Evolutionary conservation across 2,888 invertebrate genomes (phyloP).

Genomic region (Sarcophaga carnaria): DNA sequence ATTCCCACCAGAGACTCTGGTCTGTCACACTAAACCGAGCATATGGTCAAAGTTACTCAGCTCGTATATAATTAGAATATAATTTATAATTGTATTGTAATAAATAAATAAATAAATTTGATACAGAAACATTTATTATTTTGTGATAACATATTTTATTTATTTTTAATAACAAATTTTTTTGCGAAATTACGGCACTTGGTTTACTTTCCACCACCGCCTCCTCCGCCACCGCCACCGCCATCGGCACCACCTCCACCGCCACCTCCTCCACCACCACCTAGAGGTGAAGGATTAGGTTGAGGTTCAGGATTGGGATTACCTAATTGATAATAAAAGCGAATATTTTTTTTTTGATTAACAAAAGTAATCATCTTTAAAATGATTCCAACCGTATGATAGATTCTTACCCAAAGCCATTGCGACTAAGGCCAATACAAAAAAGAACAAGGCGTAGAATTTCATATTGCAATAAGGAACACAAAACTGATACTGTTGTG

Average conservation of each 20-base stretch:
- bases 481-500: constrained; percentile 12
- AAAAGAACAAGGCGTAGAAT: constrained; percentile 50
- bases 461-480: constrained; percentile 41
- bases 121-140: background rate
- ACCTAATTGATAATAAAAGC: background rate
- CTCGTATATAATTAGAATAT: too few relatives aligned
- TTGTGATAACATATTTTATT: background rate
- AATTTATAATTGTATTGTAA: too few relatives aligned
- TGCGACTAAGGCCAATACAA: constrained; percentile 52
- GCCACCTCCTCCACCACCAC: constrained; percentile 63
- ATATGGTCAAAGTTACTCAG: too few relatives aligned
- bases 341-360: background rate
- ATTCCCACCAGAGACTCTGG: too few relatives aligned
- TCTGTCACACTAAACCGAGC: too few relatives aligned
- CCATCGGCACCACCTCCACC: constrained; percentile 47
- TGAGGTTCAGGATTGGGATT: constrained; percentile 51
- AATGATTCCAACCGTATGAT: background rate
- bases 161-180: background rate
- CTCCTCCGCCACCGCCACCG: constrained; percentile 61
- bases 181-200: background rate
- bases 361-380: too few relatives aligned
- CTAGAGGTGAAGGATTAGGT: constrained; percentile 57
- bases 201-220: constrained; percentile 58
- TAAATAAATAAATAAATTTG: too few relatives aligned
- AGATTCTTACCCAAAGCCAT: constrained; percentile 48